Percentiles rank a stretch among this genome's conserved stretches.
These are phyloP conservation scores for Pangasianodon hypophthalmus DNA, from an alignment of 2,113 vertebrate species.

Conservation along the genomic window DNA sequence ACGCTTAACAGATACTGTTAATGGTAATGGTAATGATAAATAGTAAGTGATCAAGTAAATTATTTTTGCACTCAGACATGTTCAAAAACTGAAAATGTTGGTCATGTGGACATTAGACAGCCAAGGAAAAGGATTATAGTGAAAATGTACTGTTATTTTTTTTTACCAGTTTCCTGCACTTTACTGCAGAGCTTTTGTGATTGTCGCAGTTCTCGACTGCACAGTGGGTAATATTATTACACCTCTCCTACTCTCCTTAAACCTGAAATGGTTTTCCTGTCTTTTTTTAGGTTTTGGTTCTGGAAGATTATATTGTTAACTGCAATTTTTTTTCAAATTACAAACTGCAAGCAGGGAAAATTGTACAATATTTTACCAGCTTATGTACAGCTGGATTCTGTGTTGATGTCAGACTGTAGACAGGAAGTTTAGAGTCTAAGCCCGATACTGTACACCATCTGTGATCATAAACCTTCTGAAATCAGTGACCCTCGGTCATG, in stretches of 20 bases:
- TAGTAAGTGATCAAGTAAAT: no score
- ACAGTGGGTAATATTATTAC: no score
- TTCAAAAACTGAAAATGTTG: no score
- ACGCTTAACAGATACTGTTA: not conserved
- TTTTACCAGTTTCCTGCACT: no score
- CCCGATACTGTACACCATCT: not conserved
- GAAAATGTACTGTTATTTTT: no score
- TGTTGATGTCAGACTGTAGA: not conserved
- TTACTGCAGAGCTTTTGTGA: no score
- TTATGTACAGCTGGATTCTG: not conserved
- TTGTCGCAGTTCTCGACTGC: no score
- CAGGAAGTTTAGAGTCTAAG: not conserved
- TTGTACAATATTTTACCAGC: not conserved
- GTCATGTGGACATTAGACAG: no score
- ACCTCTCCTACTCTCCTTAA: no score
- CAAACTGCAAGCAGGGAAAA: not conserved
- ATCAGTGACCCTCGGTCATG: not conserved
- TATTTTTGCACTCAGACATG: no score
- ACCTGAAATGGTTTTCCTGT: no score
- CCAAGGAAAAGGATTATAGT: no score
- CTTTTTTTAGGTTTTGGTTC: not conserved
- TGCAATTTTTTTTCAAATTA: not conserved
- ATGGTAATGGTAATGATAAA: not conserved
- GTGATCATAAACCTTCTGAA: not conserved
- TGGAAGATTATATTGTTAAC: not conserved